Percentiles rank a stretch among this genome's conserved stretches.
Evolutionary conservation across 23 tunicate species (phyloP).

Genomic region (Botrylloides violaceus): DNA sequence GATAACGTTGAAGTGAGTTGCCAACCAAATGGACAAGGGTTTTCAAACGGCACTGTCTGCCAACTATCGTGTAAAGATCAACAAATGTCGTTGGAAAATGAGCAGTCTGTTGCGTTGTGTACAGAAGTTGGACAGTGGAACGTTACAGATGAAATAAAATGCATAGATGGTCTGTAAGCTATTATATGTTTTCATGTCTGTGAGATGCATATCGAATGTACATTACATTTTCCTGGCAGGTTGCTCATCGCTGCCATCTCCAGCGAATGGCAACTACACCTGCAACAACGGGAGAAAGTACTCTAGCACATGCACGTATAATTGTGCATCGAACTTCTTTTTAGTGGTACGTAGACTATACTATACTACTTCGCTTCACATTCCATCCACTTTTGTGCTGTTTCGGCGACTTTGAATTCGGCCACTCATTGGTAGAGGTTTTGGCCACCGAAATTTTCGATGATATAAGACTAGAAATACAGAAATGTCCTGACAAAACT

Average conservation of each 20-base stretch:
- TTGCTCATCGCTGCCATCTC: constrained; percentile 9
- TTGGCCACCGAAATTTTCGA: no score
- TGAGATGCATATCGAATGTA: not conserved
- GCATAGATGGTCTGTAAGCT: not conserved
- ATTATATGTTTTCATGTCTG: no score
- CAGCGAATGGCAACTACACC: not conserved
- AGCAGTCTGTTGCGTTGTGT: not conserved
- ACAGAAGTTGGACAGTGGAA: constrained; percentile 10
- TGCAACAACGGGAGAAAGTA: constrained; percentile 10
- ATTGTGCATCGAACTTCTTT: not conserved
- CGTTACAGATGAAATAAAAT: constrained; percentile 2
- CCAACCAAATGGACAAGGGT: not conserved
- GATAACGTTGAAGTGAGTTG: not conserved
- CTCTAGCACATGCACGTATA: not conserved
- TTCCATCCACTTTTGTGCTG: no score
- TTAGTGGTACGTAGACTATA: constrained; percentile 15
- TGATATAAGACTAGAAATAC: no score
- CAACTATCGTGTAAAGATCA: not conserved
- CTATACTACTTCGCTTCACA: no score
- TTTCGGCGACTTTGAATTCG: no score
- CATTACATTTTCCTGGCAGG: not conserved
- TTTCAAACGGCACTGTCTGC: constrained; percentile 9
- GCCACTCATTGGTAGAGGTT: no score
- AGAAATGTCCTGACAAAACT: no score
- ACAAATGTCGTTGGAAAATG: not conserved